These are phyloP conservation scores for Zapus hudsonius DNA, from an alignment of 2,113 vertebrate species.

Conservation along the genomic window DNA sequence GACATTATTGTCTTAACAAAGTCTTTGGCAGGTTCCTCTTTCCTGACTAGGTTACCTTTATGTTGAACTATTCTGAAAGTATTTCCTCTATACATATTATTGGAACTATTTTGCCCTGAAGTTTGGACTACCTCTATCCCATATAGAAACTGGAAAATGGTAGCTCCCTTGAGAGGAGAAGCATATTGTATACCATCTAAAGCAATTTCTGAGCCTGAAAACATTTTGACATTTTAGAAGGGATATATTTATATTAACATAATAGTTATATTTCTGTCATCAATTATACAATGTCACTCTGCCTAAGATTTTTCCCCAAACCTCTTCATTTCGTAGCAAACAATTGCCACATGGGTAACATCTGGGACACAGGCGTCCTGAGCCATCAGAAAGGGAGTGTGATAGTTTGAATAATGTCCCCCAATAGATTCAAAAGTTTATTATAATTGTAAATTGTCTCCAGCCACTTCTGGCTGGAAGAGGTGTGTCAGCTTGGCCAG, in stretches of 20 bases:
- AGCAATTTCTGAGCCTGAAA: conserved; percentile 54
- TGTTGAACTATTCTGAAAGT: conserved; percentile 3
- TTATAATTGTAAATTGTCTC: too few relatives aligned
- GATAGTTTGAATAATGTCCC: too few relatives aligned
- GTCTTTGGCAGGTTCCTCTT: background rate
- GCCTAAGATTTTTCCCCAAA: conserved; percentile 37
- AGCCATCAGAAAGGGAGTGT: too few relatives aligned
- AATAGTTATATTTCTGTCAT: conserved; percentile 48
- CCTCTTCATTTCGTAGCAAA: background rate
- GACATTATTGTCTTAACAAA: background rate
- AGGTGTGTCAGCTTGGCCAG: too few relatives aligned
- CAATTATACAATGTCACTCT: conserved; percentile 24
- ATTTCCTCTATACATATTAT: conserved; percentile 16
- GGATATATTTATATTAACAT: conserved; percentile 50
- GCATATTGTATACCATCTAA: conserved; percentile 33
- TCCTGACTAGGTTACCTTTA: conserved; percentile 24
- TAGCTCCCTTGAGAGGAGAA: background rate
- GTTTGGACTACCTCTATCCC: background rate
- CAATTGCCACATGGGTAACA: background rate
- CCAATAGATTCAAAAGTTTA: too few relatives aligned
- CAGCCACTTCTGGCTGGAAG: too few relatives aligned
- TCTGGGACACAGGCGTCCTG: background rate
- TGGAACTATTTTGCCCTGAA: conserved; percentile 24
- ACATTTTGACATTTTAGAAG: conserved; percentile 51
- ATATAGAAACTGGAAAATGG: conserved; percentile 8